These are phyloP conservation scores for Sinodicranocentrus sp. DNA, from an alignment of 2,888 invertebrate genomes.

Conservation along the genomic window DNA sequence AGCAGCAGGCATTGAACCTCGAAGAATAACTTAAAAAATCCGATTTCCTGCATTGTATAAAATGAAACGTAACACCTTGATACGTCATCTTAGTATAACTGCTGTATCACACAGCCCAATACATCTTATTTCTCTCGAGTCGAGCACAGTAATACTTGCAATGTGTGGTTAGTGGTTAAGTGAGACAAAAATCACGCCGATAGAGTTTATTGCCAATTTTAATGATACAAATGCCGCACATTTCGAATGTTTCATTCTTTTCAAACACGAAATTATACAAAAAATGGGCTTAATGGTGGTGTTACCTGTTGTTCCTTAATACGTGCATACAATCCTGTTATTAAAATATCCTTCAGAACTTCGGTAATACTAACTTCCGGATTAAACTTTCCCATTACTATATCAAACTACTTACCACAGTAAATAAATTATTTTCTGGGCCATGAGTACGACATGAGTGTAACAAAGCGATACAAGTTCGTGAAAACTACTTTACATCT, in stretches of 20 bases:
- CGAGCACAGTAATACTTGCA: conserved; percentile 11
- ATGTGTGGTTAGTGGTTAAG: conserved; percentile 56
- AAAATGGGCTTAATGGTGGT: conserved; percentile 32
- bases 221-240: conserved; percentile 55
- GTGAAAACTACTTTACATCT: background rate
- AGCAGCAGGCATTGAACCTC: conserved; percentile 31
- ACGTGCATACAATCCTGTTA: conserved; percentile 37
- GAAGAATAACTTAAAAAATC: conserved; percentile 24
- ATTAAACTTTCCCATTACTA: conserved; percentile 53
- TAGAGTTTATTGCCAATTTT: conserved; percentile 46
- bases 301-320: conserved; percentile 17
- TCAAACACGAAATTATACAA: conserved; percentile 10
- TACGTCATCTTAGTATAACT: background rate
- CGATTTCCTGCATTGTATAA: conserved; percentile 26
- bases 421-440: conserved; percentile 62
- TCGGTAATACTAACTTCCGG: conserved; percentile 52
- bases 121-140: conserved; percentile 50
- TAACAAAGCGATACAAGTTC: conserved; percentile 8
- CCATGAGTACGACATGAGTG: conserved; percentile 23
- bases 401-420: conserved; percentile 39
- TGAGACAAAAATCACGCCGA: conserved; percentile 57
- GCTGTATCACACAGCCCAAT: conserved; percentile 26
- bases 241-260: conserved; percentile 13
- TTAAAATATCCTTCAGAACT: conserved; percentile 50
- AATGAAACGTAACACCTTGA: conserved; percentile 13